A percentile compares a stretch with the other conserved stretches of the same genome.
Evolutionary conservation across 2,888 invertebrate species (phyloP).

Genomic region (Volucella bombylans): DNA sequence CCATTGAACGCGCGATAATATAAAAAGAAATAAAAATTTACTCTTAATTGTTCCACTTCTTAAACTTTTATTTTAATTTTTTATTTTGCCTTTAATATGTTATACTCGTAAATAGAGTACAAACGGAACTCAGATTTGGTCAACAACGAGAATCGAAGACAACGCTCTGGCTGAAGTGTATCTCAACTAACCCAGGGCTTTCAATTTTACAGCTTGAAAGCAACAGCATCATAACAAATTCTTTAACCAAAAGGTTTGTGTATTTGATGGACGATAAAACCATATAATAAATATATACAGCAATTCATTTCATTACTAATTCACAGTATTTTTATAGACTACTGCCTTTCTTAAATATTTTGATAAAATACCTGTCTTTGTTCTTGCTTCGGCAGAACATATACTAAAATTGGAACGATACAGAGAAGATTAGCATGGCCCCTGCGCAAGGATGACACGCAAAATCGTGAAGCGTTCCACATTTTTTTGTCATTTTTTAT

Average conservation of each 20-base stretch:
- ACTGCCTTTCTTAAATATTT: constrained; percentile 24
- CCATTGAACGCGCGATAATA: no score
- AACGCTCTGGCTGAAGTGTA: background rate
- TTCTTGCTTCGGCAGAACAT: constrained; percentile 91
- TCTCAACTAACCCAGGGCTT: background rate
- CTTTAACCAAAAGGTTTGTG: background rate
- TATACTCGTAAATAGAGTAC: no score
- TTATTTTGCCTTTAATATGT: no score
- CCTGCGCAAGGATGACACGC: constrained; percentile 96
- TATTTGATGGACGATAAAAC: background rate
- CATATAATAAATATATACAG: background rate
- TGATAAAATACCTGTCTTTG: constrained; percentile 69
- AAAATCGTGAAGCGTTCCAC: constrained; percentile 93
- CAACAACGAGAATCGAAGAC: no score
- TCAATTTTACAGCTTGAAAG: constrained; percentile 7
- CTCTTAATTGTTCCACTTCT: no score
- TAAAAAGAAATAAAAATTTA: no score
- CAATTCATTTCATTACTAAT: constrained; percentile 66
- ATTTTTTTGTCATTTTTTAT: constrained; percentile 78
- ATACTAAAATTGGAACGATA: constrained; percentile 95
- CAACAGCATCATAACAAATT: background rate
- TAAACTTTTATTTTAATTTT: no score
- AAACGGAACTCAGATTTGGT: no score
- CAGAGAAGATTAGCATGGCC: constrained; percentile 96
- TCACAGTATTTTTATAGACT: constrained; percentile 73